Conservation (phyloP, 2,113 vertebrate species). For the Myocastor coypus region DNA sequence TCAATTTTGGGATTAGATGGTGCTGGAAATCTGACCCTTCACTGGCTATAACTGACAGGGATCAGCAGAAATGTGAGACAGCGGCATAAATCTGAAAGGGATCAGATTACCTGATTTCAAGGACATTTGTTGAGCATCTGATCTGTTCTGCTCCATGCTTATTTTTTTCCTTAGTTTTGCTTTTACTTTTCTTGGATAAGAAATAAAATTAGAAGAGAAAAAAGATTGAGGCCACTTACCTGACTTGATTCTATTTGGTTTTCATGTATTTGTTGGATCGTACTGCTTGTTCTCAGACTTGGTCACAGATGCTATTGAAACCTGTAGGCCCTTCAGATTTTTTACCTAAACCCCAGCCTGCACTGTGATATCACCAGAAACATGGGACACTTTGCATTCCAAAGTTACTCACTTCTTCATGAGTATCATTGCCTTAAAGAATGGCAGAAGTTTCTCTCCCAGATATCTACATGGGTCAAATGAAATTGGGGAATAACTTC, state of each 20-base stretch:
- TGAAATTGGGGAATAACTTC: background rate
- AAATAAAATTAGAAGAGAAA: conserved; percentile 26
- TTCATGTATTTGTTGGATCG: background rate
- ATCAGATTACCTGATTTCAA: background rate
- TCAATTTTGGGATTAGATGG: background rate
- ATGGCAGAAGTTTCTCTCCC: background rate
- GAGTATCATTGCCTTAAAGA: background rate
- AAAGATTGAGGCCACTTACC: background rate
- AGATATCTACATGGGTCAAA: background rate
- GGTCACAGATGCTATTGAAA: background rate
- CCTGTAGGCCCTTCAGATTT: background rate
- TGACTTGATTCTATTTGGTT: background rate
- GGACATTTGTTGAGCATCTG: background rate
- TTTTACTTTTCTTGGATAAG: background rate
- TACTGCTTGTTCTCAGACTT: background rate
- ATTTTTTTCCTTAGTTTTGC: conserved; percentile 2
- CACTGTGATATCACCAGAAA: background rate
- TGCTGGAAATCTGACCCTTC: background rate
- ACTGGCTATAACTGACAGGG: background rate
- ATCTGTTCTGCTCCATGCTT: background rate
- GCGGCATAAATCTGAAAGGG: background rate
- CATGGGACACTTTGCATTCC: background rate
- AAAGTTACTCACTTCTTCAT: background rate
- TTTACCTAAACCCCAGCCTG: background rate
- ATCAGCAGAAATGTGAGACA: background rate